Base-by-base conservation (phyloP, 2,797 vertebrate genomes). In the Sebastes trivittatus region DNA sequence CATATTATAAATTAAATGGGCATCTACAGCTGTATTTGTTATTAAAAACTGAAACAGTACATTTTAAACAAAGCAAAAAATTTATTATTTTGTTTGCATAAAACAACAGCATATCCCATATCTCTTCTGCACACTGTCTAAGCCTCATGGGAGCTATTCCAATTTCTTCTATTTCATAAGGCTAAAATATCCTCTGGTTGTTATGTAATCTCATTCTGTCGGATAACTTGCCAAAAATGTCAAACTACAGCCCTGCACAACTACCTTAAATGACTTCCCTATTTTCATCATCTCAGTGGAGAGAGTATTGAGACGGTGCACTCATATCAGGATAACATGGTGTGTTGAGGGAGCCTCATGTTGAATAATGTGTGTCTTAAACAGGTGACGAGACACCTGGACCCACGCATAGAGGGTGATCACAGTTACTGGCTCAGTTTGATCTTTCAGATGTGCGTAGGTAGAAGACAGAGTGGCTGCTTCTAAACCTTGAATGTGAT, bases 261-360 rank as follows among this genome's bases (percentile, higher is more conserved):
- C 25, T 32, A n/a, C 71, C 8, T 49, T 13, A 32, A 49, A 62
- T 46, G 38, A 83, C 66, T 52, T 68, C 56, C 18, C 16, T 82
- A 77, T 85, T 83, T 54, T 68, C 49, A 87, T 88, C 67, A 81
- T 74, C 46, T 67, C 71, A 81, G 55, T 68, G 32, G 29, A 84
- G 72, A 68, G 77, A 25, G n/a, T 72, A 60, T 62, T 78, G 60
- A 30, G 64, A 76, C 25, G 72, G 66, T 55, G 63, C 60, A 32
- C 32, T 78, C 42, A 3, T 49, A 42, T 62, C 69, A 27, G 60
- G 63, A 52, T 29, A 68, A 58, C 34, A 36, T 11, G 34, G 23
- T 10, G 49, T 59, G 78, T 69, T 61, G 65, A 71, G 42, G 72
- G 38, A 14, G 42, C 42, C 20, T 29, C 22, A 30, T 29, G 66